A percentile compares a stretch with the other conserved stretches of the same genome.
Evolutionary conservation across 2,888 invertebrate genomes (phyloP).

Genomic region (Drosophila mulleri): DNA sequence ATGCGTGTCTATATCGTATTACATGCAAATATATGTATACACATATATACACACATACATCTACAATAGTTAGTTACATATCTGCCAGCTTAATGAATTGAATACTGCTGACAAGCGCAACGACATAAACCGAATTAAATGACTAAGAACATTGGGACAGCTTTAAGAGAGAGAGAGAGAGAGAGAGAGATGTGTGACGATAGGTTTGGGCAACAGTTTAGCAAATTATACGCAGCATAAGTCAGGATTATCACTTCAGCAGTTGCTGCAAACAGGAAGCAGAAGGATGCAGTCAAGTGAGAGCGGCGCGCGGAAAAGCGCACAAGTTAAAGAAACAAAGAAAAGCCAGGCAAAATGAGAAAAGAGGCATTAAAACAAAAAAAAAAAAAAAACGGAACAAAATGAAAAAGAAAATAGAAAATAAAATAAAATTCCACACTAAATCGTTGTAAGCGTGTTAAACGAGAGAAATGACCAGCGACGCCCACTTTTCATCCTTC

Average conservation of each 20-base stretch:
- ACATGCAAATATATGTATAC: constrained; percentile 57
- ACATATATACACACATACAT: no score
- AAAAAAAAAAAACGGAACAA: constrained; percentile 9
- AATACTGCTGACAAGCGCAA: constrained; percentile 24
- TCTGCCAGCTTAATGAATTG: constrained; percentile 10
- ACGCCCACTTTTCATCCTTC: constrained; percentile 21
- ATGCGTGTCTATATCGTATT: constrained; percentile 75
- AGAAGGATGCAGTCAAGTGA: constrained; percentile 50
- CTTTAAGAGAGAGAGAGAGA: constrained; percentile 13
- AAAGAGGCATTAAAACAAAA: constrained; percentile 10
- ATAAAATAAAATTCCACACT: constrained; percentile 46
- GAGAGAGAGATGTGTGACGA: not conserved
- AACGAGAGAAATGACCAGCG: constrained; percentile 50
- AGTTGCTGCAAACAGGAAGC: constrained; percentile 26
- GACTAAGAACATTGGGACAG: constrained; percentile 14
- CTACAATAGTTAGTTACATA: no score
- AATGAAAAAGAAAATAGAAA: constrained; percentile 13
- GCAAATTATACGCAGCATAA: constrained; percentile 76
- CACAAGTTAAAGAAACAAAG: constrained; percentile 40
- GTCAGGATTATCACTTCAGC: constrained; percentile 75
- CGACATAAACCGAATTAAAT: constrained; percentile 30
- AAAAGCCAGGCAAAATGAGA: not conserved
- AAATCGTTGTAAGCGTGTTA: constrained; percentile 69
- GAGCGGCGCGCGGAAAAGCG: constrained; percentile 54
- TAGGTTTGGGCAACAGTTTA: constrained; percentile 63